Evolutionary conservation across 2,888 invertebrate genomes (phyloP), one percentile per base, ranked within the genome.

Genomic region (Lepidocyrtoides sp.): DNA sequence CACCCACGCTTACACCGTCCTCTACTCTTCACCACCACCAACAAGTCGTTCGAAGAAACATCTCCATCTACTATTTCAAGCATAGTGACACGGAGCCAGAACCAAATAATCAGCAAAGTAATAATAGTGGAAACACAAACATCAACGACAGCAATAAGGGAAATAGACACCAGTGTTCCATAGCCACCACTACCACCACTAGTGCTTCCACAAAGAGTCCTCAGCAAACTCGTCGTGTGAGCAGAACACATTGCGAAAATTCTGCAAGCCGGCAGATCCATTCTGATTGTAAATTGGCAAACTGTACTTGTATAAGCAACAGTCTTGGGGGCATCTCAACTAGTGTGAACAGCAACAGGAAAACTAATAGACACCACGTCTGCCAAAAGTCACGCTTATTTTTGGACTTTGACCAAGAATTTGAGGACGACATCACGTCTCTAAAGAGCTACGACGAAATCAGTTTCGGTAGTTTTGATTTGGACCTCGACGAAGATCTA

Each of bases 61-160:
- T 94, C 93, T 94, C 94, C 93, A 94, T 93, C 92, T 94, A 94
- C 94, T 94, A 94, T 94, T 94, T 94, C 93, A 94, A 94, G 88
- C 94, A 94, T 93, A 94, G 94, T 93, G 94, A 94, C 92, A 93
- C 94, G 93, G 94, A 94, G 94, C 91, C 92, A 32, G 94, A 93
- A 89, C 87, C 86, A n/a, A 81, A 82, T 54, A 75, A 75, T 54
- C 84, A 82, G 44, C 83, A 66, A 57, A 29, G 36, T 20, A 82
- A 44, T 81, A 82, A 63, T 60, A 79, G 63, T 36, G 57, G 44
- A 60, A 51, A 17, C 60, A 14, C 60, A 17, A 85, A 32, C 23
- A 48, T 51, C 48, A 84, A 77, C 60, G 72, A 29, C 69, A 81
- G 44, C 20, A 79, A 36, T 44, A 48, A 48, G 75, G 89, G 72